phyloP scores from a whole-genome alignment of 1,140 invertebrate species.

The Bombus pyrosoma region DNA sequence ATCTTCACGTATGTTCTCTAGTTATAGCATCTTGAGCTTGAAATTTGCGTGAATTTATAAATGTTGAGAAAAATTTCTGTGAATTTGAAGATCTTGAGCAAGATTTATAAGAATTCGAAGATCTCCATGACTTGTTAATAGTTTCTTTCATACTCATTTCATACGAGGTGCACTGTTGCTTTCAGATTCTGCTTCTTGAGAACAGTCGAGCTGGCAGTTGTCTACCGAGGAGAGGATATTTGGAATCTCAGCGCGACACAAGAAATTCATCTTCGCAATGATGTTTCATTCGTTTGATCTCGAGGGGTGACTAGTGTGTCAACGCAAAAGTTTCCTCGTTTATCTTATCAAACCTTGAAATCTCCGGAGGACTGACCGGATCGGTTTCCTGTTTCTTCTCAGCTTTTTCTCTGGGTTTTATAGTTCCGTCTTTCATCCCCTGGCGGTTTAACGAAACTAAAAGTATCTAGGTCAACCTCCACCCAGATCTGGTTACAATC shows the following conservation, averaged over 20 bases:
- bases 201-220: background rate
- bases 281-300: slow-evolving; percentile 40
- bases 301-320: slow-evolving; percentile 42
- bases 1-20: too few species aligned
- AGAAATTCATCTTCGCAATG: background rate
- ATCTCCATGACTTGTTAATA: background rate
- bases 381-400: slow-evolving; percentile 51
- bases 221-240: background rate
- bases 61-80: background rate
- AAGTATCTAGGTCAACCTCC: slow-evolving; percentile 41
- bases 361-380: slow-evolving; percentile 35
- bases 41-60: too few species aligned
- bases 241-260: background rate
- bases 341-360: slow-evolving; percentile 49
- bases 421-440: background rate
- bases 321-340: slow-evolving; percentile 56
- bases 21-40: too few species aligned
- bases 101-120: background rate
- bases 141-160: background rate
- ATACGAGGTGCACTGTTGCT: background rate
- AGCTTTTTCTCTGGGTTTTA: slow-evolving; percentile 22
- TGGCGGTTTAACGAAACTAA: slow-evolving; percentile 43
- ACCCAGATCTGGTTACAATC: background rate
- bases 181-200: background rate
- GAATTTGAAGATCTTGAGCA: too few species aligned